These are phyloP conservation scores for Poecilus cupreus DNA, from an alignment of 2,888 invertebrate genomes.

Conservation along the genomic window DNA sequence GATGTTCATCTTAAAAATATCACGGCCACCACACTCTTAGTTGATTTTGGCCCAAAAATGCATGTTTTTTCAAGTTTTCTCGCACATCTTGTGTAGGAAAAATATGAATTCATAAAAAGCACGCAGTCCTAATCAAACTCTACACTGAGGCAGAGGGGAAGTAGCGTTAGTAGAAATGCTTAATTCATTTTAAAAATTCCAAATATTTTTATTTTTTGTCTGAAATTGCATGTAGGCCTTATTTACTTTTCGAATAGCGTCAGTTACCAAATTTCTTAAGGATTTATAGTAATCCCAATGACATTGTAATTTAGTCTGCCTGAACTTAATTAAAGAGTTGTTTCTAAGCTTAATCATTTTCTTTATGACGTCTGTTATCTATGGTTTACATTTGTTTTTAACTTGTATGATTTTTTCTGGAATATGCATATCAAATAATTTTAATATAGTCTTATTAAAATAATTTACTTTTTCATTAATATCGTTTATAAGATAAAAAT, in stretches of 20 bases:
- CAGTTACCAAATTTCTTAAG: conserved; percentile 45
- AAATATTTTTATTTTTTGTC: no score
- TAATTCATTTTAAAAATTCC: no score
- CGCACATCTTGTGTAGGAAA: no score
- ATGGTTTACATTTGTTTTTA: background rate
- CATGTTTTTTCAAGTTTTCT: no score
- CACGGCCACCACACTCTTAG: no score
- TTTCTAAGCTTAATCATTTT: conserved; percentile 50
- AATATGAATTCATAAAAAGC: no score
- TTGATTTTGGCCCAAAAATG: no score
- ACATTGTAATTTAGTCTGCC: conserved; percentile 7
- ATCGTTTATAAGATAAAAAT: background rate
- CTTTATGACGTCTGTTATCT: conserved; percentile 51
- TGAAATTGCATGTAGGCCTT: conserved; percentile 39
- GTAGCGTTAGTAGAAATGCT: no score
- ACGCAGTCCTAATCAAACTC: no score
- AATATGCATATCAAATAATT: conserved; percentile 44
- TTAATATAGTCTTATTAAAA: conserved; percentile 38
- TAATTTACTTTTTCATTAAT: background rate
- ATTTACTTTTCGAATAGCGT: conserved; percentile 52
- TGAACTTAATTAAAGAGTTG: conserved; percentile 50
- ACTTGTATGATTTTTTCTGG: background rate
- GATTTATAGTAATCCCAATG: conserved; percentile 55
- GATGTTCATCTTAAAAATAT: no score
- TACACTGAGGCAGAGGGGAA: no score